Evolutionary conservation across 53 echinoderm and acorn worm genomes (phyloP).

Genomic region (Crossaster papposus): DNA sequence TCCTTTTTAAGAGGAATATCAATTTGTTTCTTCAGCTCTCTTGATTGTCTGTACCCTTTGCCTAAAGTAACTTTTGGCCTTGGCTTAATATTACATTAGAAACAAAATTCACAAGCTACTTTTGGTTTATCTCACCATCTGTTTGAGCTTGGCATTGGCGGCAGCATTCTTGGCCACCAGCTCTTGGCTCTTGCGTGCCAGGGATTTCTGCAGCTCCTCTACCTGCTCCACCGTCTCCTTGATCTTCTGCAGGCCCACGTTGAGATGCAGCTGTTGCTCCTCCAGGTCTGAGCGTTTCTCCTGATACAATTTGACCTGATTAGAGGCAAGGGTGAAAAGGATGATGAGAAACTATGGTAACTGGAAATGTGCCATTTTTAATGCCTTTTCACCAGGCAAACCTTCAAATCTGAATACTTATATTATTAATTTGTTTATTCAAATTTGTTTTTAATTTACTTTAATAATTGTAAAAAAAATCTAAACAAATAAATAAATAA

Average conservation of each 20-base stretch:
- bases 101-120: neutral
- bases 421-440: too few relatives aligned
- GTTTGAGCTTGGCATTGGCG: constrained; percentile 97
- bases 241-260: constrained; percentile 99
- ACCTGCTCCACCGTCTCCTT: constrained; percentile 99
- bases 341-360: neutral
- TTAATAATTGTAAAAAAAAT: too few relatives aligned
- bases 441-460: too few relatives aligned
- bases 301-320: constrained; percentile 95
- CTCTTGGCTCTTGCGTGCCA: constrained; percentile 95
- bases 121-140: constrained; percentile 78
- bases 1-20: too few relatives aligned
- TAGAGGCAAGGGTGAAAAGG: neutral
- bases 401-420: too few relatives aligned
- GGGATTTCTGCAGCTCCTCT: constrained; percentile 96
- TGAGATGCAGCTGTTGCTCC: constrained; percentile 99
- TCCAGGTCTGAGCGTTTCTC: constrained; percentile 98
- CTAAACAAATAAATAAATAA: too few relatives aligned
- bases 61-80: too few relatives aligned
- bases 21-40: too few relatives aligned
- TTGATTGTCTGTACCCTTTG: too few relatives aligned
- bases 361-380: neutral
- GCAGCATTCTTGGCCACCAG: constrained; percentile 97
- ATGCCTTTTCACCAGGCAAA: neutral
- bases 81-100: neutral